A percentile compares a stretch with the other conserved stretches of the same genome.
phyloP scores from a whole-genome alignment of 2,888 invertebrate species.

The Drosophila antonietae region DNA sequence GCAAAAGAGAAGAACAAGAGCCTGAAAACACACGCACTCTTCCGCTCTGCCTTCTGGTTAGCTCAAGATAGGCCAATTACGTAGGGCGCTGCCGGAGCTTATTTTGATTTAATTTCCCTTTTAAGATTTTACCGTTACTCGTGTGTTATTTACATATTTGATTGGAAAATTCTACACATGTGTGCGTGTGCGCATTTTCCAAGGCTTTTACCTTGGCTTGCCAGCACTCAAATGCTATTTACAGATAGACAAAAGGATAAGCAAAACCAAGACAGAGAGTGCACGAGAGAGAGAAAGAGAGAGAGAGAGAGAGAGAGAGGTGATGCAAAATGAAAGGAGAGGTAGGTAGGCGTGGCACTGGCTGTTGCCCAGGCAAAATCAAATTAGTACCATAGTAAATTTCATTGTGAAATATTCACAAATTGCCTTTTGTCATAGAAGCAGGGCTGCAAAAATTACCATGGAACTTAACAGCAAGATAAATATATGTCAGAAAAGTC shows the following conservation, averaged over 20 bases:
- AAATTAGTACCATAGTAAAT: slow-evolving; percentile 69
- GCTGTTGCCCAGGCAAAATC: slow-evolving; percentile 48
- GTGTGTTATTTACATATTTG: slow-evolving; percentile 73
- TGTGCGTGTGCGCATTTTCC: slow-evolving; percentile 18
- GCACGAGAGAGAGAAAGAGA: background rate
- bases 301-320: background rate
- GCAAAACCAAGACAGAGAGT: background rate
- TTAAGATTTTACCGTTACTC: slow-evolving; percentile 49
- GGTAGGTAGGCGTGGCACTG: background rate
- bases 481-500: background rate
- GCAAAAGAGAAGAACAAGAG: slow-evolving; percentile 2
- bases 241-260: background rate
- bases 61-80: slow-evolving; percentile 60
- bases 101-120: slow-evolving; percentile 77
- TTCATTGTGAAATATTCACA: slow-evolving; percentile 60
- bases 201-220: slow-evolving; percentile 16
- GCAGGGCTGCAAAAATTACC: slow-evolving; percentile 4
- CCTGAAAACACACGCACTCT: background rate
- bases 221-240: slow-evolving; percentile 1
- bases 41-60: slow-evolving; percentile 1
- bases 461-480: background rate
- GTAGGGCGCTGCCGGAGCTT: slow-evolving; percentile 58
- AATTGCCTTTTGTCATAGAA: slow-evolving; percentile 48
- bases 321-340: background rate
- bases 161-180: slow-evolving; percentile 59